phyloP scores from a whole-genome alignment of 2,113 vertebrate genomes.

The Amia ocellicauda region DNA sequence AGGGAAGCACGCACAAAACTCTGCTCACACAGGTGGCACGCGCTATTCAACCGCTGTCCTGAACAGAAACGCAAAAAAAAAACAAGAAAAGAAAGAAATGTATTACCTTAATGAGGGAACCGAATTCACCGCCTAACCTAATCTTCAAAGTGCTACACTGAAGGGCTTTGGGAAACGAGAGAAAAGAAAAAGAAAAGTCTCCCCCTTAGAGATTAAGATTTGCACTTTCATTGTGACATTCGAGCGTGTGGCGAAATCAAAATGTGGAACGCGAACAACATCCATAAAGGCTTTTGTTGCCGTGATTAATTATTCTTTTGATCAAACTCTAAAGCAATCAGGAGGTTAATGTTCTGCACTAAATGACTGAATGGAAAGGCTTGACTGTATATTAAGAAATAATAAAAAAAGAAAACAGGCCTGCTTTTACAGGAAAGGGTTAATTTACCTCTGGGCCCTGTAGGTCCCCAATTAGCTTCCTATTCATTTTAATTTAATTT shows the following conservation, averaged over 20 bases:
- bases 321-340: no score
- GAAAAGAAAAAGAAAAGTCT: constrained; percentile 30
- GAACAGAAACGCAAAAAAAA: constrained; percentile 6
- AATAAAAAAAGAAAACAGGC: no score
- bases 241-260: no score
- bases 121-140: constrained; percentile 9
- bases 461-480: neutral
- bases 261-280: no score
- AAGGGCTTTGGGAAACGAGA: constrained; percentile 23
- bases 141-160: constrained; percentile 30
- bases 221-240: constrained; percentile 23
- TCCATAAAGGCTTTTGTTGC: no score
- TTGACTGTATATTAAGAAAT: no score
- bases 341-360: no score
- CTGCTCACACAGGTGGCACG: constrained; percentile 30
- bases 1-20: constrained; percentile 33
- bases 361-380: no score
- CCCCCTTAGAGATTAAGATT: constrained; percentile 10
- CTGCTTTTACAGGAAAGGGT: neutral
- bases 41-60: constrained; percentile 32
- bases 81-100: constrained; percentile 17
- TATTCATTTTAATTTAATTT: neutral
- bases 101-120: constrained; percentile 19
- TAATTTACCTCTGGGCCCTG: neutral
- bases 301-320: no score